Evolutionary conservation across 2,888 invertebrate genomes (phyloP).

Genomic region (Corbicula japonica): DNA sequence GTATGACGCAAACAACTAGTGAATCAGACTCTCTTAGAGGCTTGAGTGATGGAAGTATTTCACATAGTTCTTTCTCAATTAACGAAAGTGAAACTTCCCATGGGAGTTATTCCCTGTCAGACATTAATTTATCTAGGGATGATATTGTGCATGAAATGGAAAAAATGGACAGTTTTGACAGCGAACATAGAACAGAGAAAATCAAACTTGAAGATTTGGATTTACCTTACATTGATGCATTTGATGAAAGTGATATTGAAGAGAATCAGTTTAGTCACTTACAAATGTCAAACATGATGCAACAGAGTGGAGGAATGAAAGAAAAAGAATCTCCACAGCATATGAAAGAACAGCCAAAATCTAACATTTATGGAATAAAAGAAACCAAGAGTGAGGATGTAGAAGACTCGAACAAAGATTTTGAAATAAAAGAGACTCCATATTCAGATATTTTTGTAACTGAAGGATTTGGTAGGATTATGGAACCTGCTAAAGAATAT

Average conservation of each 20-base stretch:
- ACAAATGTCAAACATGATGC: conserved; percentile 42
- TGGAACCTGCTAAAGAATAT: too few species aligned
- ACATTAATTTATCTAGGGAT: conserved; percentile 58
- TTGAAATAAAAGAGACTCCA: conserved; percentile 7
- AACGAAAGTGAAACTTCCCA: conserved; percentile 66
- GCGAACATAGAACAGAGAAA: conserved; percentile 46
- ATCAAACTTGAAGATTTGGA: conserved; percentile 61
- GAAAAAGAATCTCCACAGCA: too few species aligned
- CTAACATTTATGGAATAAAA: too few species aligned
- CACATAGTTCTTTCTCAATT: conserved; percentile 60
- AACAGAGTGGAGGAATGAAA: conserved; percentile 10
- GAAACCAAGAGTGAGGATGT: too few species aligned
- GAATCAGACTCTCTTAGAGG: conserved; percentile 61
- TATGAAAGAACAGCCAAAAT: too few species aligned
- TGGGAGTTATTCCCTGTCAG: conserved; percentile 61
- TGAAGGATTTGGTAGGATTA: conserved; percentile 22
- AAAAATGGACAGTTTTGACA: conserved; percentile 52
- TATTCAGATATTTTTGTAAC: conserved; percentile 35
- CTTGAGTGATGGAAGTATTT: conserved; percentile 58
- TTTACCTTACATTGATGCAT: conserved; percentile 58
- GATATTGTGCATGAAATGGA: conserved; percentile 55
- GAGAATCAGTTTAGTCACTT: conserved; percentile 47
- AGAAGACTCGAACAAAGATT: neutral
- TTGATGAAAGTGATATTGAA: conserved; percentile 56
- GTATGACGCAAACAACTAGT: conserved; percentile 43